These are phyloP conservation scores for Lerista edwardsae DNA, from an alignment of 2,797 vertebrate species.

Conservation along the genomic window DNA sequence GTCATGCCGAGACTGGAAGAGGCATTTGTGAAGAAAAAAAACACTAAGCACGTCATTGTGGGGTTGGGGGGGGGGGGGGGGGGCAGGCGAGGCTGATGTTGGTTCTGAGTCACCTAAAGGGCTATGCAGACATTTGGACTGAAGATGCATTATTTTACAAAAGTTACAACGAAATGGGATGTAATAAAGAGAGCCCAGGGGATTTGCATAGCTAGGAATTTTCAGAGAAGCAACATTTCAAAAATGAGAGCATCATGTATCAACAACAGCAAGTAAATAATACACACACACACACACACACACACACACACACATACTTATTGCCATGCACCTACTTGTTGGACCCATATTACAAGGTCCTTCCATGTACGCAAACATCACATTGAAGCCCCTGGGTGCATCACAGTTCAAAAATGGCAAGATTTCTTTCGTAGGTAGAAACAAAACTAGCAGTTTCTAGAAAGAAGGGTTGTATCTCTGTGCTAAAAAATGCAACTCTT, in stretches of 20 bases:
- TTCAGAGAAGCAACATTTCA: not conserved
- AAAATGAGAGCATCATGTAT: not conserved
- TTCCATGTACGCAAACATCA: not conserved
- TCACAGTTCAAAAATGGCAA: not conserved
- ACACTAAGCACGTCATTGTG: not conserved
- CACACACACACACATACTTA: not conserved
- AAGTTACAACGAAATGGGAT: not conserved
- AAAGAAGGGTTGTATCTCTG: not conserved
- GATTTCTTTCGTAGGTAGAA: not conserved
- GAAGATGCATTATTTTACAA: not conserved
- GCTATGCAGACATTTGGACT: not conserved
- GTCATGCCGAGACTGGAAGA: too few species aligned
- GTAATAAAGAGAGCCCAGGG: not conserved
- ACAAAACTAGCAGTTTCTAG: not conserved
- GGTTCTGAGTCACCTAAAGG: not conserved
- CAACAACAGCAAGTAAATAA: not conserved
- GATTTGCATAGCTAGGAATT: not conserved
- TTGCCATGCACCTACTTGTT: not conserved
- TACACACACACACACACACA: not conserved
- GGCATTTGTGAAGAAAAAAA: not conserved
- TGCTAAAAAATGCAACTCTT: slow-evolving; percentile 34
- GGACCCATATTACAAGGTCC: slow-evolving; percentile 15
- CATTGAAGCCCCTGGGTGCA: not conserved
- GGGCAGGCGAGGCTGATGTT: not conserved
- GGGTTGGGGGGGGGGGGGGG: too few species aligned